Conservation (phyloP, 2,113 vertebrate species). For the Brachionichthys hirsutus region DNA sequence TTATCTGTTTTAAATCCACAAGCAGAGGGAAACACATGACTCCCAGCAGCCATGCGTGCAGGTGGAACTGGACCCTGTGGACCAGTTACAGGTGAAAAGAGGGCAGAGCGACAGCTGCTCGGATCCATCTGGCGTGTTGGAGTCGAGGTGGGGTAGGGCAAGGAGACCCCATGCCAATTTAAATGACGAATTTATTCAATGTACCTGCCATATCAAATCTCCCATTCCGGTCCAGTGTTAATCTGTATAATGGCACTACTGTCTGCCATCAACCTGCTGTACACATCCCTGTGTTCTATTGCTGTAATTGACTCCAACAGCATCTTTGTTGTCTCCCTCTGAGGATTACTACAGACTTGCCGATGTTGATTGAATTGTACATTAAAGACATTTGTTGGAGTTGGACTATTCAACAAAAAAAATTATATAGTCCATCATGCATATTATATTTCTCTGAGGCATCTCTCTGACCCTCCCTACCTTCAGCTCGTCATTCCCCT, state of each 20-base stretch:
- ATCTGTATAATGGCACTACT: too few relatives aligned
- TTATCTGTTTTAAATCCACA: slow-evolving; percentile 7
- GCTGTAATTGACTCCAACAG: too few relatives aligned
- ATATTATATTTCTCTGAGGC: slow-evolving; percentile 5
- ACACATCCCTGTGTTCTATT: too few relatives aligned
- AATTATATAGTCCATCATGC: slow-evolving; percentile 25
- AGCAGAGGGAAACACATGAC: slow-evolving; percentile 18
- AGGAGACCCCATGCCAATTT: slow-evolving; percentile 19
- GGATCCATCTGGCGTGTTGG: slow-evolving; percentile 40
- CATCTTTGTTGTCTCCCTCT: too few relatives aligned
- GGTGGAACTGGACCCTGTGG: slow-evolving; percentile 29
- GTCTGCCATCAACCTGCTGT: too few relatives aligned
- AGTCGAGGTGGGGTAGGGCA: slow-evolving; percentile 7
- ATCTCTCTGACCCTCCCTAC: neutral
- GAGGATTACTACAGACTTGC: too few relatives aligned
- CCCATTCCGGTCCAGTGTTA: neutral
- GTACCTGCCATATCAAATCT: slow-evolving; percentile 1
- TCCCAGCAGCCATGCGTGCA: slow-evolving; percentile 28
- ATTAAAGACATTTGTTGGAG: slow-evolving; percentile 12
- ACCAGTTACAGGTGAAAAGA: slow-evolving; percentile 24
- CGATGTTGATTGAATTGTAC: slow-evolving; percentile 40
- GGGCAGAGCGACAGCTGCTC: slow-evolving; percentile 41
- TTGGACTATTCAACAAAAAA: slow-evolving; percentile 11
- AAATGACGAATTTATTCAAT: slow-evolving; percentile 18
- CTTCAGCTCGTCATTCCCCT: neutral